Conservation (phyloP, 1,140 invertebrate species). For the Drosophila lini region DNA sequence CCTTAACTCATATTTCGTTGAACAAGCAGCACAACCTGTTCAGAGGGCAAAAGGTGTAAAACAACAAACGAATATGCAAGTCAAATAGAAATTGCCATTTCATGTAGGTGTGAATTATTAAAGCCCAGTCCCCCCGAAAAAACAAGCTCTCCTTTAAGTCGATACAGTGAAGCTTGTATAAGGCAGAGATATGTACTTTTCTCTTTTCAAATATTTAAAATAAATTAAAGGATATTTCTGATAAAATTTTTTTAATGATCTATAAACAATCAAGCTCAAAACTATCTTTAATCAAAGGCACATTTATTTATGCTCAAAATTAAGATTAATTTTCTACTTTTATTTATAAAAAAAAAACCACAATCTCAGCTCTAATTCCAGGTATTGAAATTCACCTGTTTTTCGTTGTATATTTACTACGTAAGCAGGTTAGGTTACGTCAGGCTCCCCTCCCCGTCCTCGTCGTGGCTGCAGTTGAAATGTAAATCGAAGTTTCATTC, state of each 20-base stretch:
- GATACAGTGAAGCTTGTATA: constrained; percentile 5
- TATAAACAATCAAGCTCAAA: not conserved
- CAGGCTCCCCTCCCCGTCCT: constrained; percentile 37
- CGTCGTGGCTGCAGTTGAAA: constrained; percentile 68
- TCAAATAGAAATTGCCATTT: constrained; percentile 42
- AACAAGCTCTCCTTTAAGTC: not conserved
- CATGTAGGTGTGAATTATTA: constrained; percentile 43
- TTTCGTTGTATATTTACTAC: constrained; percentile 10
- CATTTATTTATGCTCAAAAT: not conserved
- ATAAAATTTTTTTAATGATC: not conserved
- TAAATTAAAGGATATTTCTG: not conserved
- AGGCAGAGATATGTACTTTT: no score
- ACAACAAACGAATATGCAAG: constrained; percentile 33
- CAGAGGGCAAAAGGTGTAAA: constrained; percentile 19
- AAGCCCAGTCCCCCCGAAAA: constrained; percentile 3
- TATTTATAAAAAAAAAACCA: not conserved
- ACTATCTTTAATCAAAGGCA: no score
- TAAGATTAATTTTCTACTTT: not conserved
- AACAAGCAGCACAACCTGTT: not conserved
- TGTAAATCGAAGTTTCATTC: constrained; percentile 76
- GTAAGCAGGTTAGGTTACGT: constrained; percentile 58
- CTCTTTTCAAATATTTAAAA: no score
- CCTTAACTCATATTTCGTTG: constrained; percentile 11
- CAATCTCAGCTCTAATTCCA: not conserved
- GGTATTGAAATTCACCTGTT: constrained; percentile 12